Evolutionary conservation across 1,140 invertebrate species (phyloP).

Genomic region (Drosophila dunni): DNA sequence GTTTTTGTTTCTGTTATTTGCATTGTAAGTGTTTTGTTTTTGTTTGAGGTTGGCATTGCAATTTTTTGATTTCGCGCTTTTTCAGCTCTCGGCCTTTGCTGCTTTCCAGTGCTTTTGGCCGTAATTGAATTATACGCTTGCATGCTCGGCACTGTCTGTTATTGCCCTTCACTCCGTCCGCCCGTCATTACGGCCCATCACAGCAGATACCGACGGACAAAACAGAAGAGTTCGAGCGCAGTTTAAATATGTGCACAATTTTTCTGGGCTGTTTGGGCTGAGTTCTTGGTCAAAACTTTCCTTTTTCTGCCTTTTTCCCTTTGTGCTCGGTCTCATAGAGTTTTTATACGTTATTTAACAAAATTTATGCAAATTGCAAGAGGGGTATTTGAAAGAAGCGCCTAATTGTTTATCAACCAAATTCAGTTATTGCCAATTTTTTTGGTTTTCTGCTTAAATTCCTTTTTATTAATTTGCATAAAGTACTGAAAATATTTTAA

Average conservation of each 20-base stretch:
- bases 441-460: background rate
- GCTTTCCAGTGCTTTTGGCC: conserved; percentile 41
- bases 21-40: conserved; percentile 33
- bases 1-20: conserved; percentile 16
- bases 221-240: background rate
- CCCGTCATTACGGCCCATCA: background rate
- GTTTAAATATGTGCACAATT: conserved; percentile 47
- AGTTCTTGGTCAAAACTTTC: background rate
- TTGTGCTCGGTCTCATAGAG: background rate
- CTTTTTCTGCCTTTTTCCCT: conserved; percentile 7
- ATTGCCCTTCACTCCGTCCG: background rate
- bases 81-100: conserved; percentile 35
- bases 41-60: conserved; percentile 26
- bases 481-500: background rate
- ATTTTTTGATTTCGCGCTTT: conserved; percentile 50
- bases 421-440: conserved; percentile 2
- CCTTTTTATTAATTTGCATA: conserved; percentile 20
- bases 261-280: conserved; percentile 11
- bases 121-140: conserved; percentile 66
- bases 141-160: conserved; percentile 31
- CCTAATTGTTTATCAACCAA: conserved; percentile 7
- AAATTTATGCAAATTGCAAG: conserved; percentile 45
- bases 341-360: conserved; percentile 29
- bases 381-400: conserved; percentile 11
- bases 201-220: conserved; percentile 1